Conservation (phyloP, 2,888 invertebrate species). For the Drosophila infuscata region DNA sequence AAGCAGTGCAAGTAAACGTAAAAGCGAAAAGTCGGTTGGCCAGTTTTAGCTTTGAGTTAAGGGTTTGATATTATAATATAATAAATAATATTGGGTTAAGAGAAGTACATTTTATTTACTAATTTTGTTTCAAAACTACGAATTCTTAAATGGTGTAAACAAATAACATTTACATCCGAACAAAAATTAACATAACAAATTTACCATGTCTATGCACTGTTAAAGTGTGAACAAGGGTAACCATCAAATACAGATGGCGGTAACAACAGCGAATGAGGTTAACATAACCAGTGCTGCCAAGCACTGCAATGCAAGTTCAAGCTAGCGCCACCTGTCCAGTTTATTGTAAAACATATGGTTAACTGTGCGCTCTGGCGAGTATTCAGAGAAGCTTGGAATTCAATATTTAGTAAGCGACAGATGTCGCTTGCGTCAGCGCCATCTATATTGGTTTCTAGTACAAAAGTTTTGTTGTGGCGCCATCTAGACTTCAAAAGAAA, state of each 20-base stretch:
- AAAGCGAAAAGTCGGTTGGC: neutral
- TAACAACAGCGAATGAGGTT: neutral
- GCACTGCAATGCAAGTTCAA: neutral
- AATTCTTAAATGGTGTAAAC: neutral
- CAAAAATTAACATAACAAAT: neutral
- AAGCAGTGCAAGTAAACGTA: neutral
- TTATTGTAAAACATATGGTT: fast-evolving
- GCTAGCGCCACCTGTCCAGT: constrained; percentile 32
- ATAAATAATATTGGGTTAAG: neutral
- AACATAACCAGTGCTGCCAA: constrained; percentile 6
- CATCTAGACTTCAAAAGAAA: neutral
- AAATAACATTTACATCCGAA: neutral
- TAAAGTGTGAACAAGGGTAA: too few species aligned
- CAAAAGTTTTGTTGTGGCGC: neutral
- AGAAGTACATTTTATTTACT: neutral
- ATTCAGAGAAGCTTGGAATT: fast-evolving
- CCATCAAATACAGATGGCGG: constrained; percentile 31
- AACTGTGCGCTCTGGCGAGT: neutral
- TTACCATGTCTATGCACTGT: neutral
- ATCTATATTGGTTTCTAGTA: neutral
- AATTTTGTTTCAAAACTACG: neutral
- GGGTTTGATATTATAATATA: neutral
- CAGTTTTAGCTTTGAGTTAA: neutral
- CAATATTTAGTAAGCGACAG: neutral
- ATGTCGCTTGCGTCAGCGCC: too few species aligned